A percentile compares a stretch with the other conserved stretches of the same genome.
These are phyloP conservation scores for Mus spretus DNA, from an alignment of 2,797 vertebrate species.

Conservation along the genomic window DNA sequence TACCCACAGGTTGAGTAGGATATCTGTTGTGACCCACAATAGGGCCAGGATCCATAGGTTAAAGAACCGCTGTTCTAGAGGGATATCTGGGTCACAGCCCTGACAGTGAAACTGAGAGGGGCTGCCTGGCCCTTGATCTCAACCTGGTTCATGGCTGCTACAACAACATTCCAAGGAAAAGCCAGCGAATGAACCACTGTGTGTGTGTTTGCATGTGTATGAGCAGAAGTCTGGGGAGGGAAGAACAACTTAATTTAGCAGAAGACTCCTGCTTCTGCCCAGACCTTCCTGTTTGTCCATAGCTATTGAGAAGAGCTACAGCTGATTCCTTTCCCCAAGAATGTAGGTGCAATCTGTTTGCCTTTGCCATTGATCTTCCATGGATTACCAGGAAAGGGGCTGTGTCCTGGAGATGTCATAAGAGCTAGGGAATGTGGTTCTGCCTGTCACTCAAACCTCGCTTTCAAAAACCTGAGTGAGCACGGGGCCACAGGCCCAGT, in stretches of 20 bases:
- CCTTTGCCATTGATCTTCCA: neutral
- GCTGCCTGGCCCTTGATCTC: neutral
- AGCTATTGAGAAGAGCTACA: neutral
- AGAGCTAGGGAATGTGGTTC: neutral
- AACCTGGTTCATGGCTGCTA: neutral
- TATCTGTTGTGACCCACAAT: no score
- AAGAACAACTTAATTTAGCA: neutral
- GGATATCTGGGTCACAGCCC: neutral
- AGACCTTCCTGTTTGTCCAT: neutral
- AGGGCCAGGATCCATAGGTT: neutral
- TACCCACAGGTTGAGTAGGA: neutral
- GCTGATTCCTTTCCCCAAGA: neutral
- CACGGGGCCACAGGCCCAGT: neutral
- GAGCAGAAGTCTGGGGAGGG: neutral
- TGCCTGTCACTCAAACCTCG: neutral
- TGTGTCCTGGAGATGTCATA: neutral
- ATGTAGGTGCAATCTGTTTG: neutral
- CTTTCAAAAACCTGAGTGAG: neutral
- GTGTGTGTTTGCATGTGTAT: conserved; percentile 10
- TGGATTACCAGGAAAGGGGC: fast-evolving
- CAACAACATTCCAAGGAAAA: neutral
- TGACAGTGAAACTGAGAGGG: neutral
- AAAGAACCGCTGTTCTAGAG: neutral
- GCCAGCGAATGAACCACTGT: neutral
- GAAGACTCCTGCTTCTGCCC: neutral